phyloP scores from a whole-genome alignment of 2,113 vertebrate species.

The Melanerpes aurifrons region DNA sequence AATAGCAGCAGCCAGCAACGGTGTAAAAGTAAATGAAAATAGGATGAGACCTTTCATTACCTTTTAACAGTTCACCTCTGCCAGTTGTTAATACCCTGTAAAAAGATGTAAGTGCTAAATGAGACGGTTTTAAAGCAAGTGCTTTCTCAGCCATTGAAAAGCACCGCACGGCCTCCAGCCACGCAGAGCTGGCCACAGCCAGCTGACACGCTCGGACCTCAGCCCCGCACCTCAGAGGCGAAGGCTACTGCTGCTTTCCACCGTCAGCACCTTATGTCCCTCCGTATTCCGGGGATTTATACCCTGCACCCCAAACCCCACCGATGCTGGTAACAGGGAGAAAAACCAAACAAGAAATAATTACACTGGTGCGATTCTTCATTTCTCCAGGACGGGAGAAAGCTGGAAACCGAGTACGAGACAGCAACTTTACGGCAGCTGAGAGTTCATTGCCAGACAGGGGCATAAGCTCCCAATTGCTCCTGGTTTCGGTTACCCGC shows the following conservation, averaged over 20 bases:
- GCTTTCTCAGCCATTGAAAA: not conserved
- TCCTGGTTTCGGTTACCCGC: rapidly evolving
- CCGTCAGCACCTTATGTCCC: rapidly evolving
- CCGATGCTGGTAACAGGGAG: rapidly evolving
- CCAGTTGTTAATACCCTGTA: not conserved
- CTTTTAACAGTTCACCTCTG: not conserved
- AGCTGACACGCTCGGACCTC: rapidly evolving
- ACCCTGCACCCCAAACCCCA: rapidly evolving
- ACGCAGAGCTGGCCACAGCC: rapidly evolving
- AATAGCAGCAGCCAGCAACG: not conserved
- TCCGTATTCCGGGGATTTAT: rapidly evolving
- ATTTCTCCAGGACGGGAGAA: rapidly evolving
- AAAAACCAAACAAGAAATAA: not conserved
- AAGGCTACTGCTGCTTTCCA: rapidly evolving
- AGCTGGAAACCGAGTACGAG: rapidly evolving
- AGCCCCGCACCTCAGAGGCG: rapidly evolving
- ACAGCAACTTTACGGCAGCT: rapidly evolving
- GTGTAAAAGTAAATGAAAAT: not conserved
- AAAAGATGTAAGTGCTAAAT: not conserved
- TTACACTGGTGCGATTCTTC: rapidly evolving
- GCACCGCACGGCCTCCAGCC: rapidly evolving
- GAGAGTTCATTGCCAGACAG: rapidly evolving
- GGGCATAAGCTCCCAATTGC: rapidly evolving
- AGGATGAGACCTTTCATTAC: not conserved
- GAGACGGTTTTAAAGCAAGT: rapidly evolving